Evolutionary conservation across 2,888 invertebrate genomes (phyloP), one percentile per base, ranked within the genome.

Genomic region (Cantharis lateralis): DNA sequence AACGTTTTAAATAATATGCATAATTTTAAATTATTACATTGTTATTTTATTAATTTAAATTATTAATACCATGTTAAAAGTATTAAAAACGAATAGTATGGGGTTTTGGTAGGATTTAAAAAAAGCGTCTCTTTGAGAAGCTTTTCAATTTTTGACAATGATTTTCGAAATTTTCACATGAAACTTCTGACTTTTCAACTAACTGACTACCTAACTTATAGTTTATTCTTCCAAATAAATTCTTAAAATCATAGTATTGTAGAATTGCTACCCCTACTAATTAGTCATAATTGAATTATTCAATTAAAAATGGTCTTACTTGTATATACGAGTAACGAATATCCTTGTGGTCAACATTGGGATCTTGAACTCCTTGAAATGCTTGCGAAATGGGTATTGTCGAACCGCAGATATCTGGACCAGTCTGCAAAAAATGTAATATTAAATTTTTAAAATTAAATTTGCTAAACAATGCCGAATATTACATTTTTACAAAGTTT

Each of bases 361-460:
- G 20, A 16, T 78, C 78, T 72, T 78, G 74, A 70, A 72, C 75
- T 70, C 76, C 78, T 72, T 73, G 76, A 24, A 78, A 32, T 15
- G 71, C 66, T 73, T 78, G 76, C 5, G 78, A 70, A 69, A 76
- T 68, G 28, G 78, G 78, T 15, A 78, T 32, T 28, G 75, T 78
- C n/a, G 75, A 71, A 28, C 76, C 74, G 62, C 78, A 75, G 61
- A 78, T 78, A 61, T 78, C 78, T 28, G 78, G 78, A 66, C 74
- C 76, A 63, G 64, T 75, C 78, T 78, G 70, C 9, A 78, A 78
- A 62, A 63, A 69, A 68, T 24, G 28, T 62, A 61, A 64, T 16
- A 63, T 5, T 64, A 5, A 13, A 18, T 10, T 32, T 32, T 32
- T 32, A 5, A 48, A n/a, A 48, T n/a, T 3, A 48, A 48, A 48